Percentiles rank a stretch among this genome's conserved stretches.
phyloP scores from a whole-genome alignment of 1,140 invertebrate genomes.

The Cherax destructor region DNA sequence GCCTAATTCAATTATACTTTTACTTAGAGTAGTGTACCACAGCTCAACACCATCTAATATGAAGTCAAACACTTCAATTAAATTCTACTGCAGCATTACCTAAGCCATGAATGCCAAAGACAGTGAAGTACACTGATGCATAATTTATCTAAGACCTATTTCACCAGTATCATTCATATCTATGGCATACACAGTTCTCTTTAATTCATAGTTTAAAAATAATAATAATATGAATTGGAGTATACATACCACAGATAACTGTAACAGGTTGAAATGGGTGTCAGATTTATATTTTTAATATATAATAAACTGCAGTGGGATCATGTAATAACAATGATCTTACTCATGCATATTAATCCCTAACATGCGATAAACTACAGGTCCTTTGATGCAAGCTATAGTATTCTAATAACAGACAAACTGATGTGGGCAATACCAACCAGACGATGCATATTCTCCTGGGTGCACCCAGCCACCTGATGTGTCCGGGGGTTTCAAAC shows the following conservation, averaged over 20 bases:
- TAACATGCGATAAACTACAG: constrained; percentile 24
- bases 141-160: background rate
- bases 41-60: background rate
- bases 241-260: background rate
- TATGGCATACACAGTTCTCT: background rate
- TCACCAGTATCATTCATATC: background rate
- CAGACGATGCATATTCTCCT: constrained; percentile 98
- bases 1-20: background rate
- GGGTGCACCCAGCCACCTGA: constrained; percentile 97
- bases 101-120: background rate
- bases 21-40: background rate
- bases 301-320: background rate
- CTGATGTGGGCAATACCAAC: constrained; percentile 79
- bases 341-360: constrained; percentile 11
- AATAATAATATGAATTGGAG: background rate
- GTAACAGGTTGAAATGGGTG: background rate
- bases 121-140: background rate
- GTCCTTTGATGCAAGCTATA: constrained; percentile 22
- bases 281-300: background rate
- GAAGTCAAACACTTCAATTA: background rate
- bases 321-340: constrained; percentile 11
- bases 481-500: constrained; percentile 70
- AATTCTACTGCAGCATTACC: background rate
- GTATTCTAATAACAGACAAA: background rate
- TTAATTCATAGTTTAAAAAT: background rate